Base-by-base conservation (phyloP, 2,113 vertebrate genomes). In the Sprattus sprattus region DNA sequence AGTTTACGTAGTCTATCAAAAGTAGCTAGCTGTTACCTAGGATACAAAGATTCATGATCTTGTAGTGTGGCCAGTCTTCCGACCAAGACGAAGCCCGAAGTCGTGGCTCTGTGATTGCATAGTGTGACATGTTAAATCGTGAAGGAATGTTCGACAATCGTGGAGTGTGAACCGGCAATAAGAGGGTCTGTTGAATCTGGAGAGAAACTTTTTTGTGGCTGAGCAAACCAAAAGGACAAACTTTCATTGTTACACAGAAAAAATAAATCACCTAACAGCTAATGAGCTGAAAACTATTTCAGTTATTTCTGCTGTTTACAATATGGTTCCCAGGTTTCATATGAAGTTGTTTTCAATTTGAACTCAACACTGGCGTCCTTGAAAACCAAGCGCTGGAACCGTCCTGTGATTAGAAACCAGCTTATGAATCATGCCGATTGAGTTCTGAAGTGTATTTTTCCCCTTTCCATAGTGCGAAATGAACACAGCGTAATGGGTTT, bases 351-450 rank as follows among this genome's bases (percentile, higher is more conserved):
- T 88, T 64, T 64, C 57, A 22, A 82, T 88, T 88, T 47, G 83
- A 88, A 81, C 80, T n/a, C 57, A 64, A 3, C 22, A 25, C 20
- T n/a, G 64, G 84, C 46, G 80, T 85, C 87, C 89, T 88, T 86
- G 85, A 44, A 78, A 88, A 80, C 54, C 78, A 80, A 22, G 75
- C 54, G 84, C 81, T 82, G 85, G 80, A 88, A 88, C 88, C 49
- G 46, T 50, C 82, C 45, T 81, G 84, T 87, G 87, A 86, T 88
- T 85, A 84, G 86, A 81, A 89, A 84, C 44, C 81, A 85, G 87
- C 60, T 82, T 86, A 82, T 88, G 86, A 91, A 89, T 89, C 83
- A 89, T 83, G 86, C 88, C 49, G 88, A 88, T 88, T 89, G 87
- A 90, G 87, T 90, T 85, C 84, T 88, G 60, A 84, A 87, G 82